Percentiles rank a stretch among this genome's conserved stretches.
Conservation (phyloP, 2,113 vertebrate species). For the pig (Sus scrofa) region DNA sequence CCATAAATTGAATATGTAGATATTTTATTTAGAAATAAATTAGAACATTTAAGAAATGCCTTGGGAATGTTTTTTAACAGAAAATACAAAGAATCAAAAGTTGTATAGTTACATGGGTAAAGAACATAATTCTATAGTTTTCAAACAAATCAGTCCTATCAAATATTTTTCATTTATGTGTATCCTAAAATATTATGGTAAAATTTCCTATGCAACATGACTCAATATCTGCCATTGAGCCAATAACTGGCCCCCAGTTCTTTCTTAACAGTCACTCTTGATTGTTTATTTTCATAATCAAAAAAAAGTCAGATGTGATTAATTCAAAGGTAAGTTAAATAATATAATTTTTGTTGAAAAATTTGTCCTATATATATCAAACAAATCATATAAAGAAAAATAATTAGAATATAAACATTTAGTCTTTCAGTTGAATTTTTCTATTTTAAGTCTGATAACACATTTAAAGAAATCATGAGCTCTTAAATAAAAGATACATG, state of each 20-base stretch:
- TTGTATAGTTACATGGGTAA: not conserved
- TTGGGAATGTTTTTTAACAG: not conserved
- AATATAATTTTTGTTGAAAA: not conserved
- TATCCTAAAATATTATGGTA: not conserved
- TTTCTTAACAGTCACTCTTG: not conserved
- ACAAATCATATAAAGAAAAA: not conserved
- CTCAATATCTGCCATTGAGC: not conserved
- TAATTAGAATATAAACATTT: not conserved
- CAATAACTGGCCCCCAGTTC: not conserved
- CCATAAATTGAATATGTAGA: too few relatives aligned
- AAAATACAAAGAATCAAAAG: slow-evolving; percentile 2
- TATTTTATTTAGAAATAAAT: not conserved
- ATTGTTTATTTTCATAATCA: not conserved
- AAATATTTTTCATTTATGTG: not conserved
- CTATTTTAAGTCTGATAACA: not conserved
- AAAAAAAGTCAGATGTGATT: not conserved
- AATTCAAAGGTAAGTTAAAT: not conserved
- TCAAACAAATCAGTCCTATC: not conserved
- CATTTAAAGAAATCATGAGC: not conserved
- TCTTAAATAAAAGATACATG: not conserved
- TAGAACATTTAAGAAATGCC: not conserved
- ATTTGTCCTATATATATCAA: not conserved
- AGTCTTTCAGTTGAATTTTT: not conserved
- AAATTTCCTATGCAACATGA: not conserved
- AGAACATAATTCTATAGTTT: not conserved